Evolutionary conservation across 2,113 vertebrate genomes (phyloP), one percentile per base, ranked within the genome.

Genomic region (Leucoraja erinaceus): DNA sequence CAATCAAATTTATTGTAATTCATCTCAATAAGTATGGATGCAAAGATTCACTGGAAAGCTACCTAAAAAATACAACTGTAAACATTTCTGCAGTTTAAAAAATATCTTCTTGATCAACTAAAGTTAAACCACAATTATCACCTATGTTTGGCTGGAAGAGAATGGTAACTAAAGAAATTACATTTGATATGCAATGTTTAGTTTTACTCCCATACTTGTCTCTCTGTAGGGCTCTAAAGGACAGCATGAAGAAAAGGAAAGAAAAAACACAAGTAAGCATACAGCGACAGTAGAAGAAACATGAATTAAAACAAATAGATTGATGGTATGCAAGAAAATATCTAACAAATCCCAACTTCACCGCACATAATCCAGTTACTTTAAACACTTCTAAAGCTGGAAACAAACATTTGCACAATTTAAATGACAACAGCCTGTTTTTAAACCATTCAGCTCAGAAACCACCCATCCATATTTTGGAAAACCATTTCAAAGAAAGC

Each of bases 181-280:
- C 98, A 99, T 99, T 99, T 99, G 98, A 98, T 99, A 99, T 97
- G 98, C 98, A 99, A 99, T 99, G 98, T 99, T 99, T 99, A 99
- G 98, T 98, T 99, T 99, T 99, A 99, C 98, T 99, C 98, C 98
- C 98, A 99, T 99, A 99, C 98, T 99, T 98, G 98, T 99, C 98
- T 99, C 98, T 99, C 98, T 99, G 98, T 99, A 99, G 98, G 98
- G 98, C 97, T 99, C 98, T 98, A 97, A 96, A 97, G 97, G 98
- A 99, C 98, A 98, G 98, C 98, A 98, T 99, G 98, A 98, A 97
- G 98, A 97, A 97, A 97, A 98, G 97, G 97, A 97, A 97, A 97
- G 97, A 97, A 97, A 98, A 98, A 95, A 97, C 97, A 98, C 97
- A 98, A 97, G 96, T 99, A 98, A 99, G 98, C 98, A 97, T 97